phyloP scores from a whole-genome alignment of 2,113 vertebrate species.

The Ginglymostoma cirratum region DNA sequence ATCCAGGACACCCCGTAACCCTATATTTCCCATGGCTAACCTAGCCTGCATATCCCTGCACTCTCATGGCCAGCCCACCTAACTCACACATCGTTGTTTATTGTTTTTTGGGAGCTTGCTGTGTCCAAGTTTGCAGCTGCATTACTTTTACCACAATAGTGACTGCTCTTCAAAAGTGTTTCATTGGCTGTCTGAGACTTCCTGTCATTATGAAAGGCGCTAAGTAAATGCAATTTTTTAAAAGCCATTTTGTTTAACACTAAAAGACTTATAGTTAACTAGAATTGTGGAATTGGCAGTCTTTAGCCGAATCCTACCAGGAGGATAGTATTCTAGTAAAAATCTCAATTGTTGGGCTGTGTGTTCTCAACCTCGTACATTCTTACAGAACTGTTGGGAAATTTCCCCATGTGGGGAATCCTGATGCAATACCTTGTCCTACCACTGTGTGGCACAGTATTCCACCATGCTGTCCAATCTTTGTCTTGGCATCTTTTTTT shows the following conservation, averaged over 20 bases:
- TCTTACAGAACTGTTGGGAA: background rate
- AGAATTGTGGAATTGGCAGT: background rate
- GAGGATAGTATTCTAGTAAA: background rate
- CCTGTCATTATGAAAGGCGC: background rate
- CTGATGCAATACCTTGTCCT: background rate
- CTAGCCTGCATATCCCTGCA: too few relatives aligned
- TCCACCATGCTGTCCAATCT: background rate
- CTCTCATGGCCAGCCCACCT: too few relatives aligned
- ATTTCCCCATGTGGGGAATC: background rate
- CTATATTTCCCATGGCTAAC: too few relatives aligned
- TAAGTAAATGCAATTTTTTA: background rate
- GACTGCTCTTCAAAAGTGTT: background rate
- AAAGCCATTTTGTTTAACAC: too few relatives aligned
- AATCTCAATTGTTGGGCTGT: background rate
- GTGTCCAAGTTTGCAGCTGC: background rate
- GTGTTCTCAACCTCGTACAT: background rate
- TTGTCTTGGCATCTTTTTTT: background rate
- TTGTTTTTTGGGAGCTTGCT: background rate
- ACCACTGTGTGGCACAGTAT: conserved; percentile 17
- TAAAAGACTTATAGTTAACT: background rate
- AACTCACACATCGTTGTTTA: background rate
- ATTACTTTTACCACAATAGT: background rate
- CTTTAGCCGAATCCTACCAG: background rate
- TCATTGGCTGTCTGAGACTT: background rate
- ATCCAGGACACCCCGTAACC: too few relatives aligned